Evolutionary conservation across 2,113 vertebrate genomes (phyloP), one percentile per base, ranked within the genome.

Genomic region (Neogobius melanostomus): DNA sequence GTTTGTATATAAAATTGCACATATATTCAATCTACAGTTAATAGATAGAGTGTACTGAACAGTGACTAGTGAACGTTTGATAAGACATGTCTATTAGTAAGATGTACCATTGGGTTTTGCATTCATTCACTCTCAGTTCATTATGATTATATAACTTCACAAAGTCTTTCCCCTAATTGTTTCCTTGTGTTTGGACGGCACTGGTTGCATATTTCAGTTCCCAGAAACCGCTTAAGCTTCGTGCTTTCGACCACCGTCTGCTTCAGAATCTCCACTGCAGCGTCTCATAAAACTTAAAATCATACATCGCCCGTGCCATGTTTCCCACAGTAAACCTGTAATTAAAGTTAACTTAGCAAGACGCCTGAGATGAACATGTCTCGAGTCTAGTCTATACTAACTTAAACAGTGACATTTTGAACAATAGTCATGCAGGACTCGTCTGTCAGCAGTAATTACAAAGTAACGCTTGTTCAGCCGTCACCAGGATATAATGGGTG

Each of bases 131-230:
- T 44, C 80, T 83, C 81, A 66, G 64, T 80, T 75, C 59, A 60
- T 57, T 50, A 67, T 69, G 53, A 43, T 87, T 82, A 69, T 88
- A 28, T n/a, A 83, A 87, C 82, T 72, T 71, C 17, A 44, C 66
- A 60, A 11, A 12, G 51, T 64, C 6, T 43, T 1, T n/a, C 54
- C 46, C 43, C 16, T 88, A 86, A 90, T 81, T 56, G 68, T 15
- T 91, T 82, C 87, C 86, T 76, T 75, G 85, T 87, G 87, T 36
- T 65, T 75, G 77, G 76, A 83, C 61, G 16, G 49, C 14, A 0
- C 49, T 12, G 4, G 6, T 21, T 6, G n/a, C 11, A 47, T 5
- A 6, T 68, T 68, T 70, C 28, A 56, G 64, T 73, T 85, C 71
- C 78, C 63, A 80, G 73, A 87, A 68, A 44, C 9, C 5, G 1